Percentiles rank a stretch among this genome's conserved stretches.
Evolutionary conservation across 2,113 vertebrate species (phyloP).

Genomic region (Bettongia penicillata): DNA sequence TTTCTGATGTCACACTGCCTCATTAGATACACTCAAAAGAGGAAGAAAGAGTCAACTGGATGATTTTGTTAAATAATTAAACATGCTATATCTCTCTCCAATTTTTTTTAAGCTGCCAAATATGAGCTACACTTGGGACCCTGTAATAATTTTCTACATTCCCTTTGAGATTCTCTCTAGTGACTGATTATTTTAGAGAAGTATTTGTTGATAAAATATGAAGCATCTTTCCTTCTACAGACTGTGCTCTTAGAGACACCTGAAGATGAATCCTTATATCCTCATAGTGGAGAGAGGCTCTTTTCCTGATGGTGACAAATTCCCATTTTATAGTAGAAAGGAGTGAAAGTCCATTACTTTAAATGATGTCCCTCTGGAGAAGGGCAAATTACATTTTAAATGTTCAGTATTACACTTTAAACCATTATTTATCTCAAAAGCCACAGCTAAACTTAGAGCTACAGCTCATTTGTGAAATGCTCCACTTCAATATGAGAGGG

Average conservation of each 20-base stretch:
- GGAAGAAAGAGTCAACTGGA: slow-evolving; percentile 40
- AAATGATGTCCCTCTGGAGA: slow-evolving; percentile 62
- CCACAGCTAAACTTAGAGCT: not conserved
- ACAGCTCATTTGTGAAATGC: not conserved
- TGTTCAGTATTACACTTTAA: slow-evolving; percentile 23
- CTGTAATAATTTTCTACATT: slow-evolving; percentile 50
- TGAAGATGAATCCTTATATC: slow-evolving; percentile 9
- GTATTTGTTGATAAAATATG: slow-evolving; percentile 49
- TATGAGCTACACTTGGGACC: slow-evolving; percentile 28
- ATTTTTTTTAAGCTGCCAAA: slow-evolving; percentile 57
- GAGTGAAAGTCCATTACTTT: slow-evolving; percentile 41
- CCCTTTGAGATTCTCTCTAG: slow-evolving; percentile 31
- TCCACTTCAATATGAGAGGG: not conserved
- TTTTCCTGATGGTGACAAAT: slow-evolving; percentile 22
- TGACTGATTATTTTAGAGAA: slow-evolving; percentile 19
- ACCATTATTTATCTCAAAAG: not conserved
- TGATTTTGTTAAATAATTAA: slow-evolving; percentile 60
- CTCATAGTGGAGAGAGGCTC: not conserved
- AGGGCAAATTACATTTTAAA: slow-evolving; percentile 22
- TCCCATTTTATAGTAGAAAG: slow-evolving; percentile 27
- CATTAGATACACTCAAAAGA: not conserved
- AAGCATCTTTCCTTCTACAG: slow-evolving; percentile 7
- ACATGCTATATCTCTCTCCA: slow-evolving; percentile 51
- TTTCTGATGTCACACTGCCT: not conserved
- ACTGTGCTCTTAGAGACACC: slow-evolving; percentile 8